Evolutionary conservation across 2,113 vertebrate species (phyloP).

Genomic region (Mormyrus lacerda): DNA sequence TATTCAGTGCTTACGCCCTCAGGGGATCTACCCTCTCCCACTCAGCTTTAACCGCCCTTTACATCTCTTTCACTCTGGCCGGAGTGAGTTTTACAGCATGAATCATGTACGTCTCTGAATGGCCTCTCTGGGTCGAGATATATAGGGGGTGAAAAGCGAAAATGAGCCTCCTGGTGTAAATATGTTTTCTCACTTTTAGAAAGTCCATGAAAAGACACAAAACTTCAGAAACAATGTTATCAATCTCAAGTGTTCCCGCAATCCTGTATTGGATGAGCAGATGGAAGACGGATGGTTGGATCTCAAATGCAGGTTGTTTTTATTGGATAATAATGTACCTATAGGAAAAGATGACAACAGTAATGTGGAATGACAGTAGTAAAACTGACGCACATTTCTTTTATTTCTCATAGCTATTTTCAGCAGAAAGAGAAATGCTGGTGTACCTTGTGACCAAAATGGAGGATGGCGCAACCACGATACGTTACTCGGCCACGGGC

Average conservation of each 20-base stretch:
- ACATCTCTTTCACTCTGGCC: constrained; percentile 30
- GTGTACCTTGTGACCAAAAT: neutral
- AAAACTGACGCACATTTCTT: neutral
- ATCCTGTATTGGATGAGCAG: neutral
- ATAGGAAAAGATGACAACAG: neutral
- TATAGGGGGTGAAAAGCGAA: constrained; percentile 25
- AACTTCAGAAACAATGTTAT: neutral
- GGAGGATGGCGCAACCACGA: neutral
- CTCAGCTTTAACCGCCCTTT: constrained; percentile 47
- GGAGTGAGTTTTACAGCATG: constrained; percentile 41
- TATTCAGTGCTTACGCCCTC: constrained; percentile 39
- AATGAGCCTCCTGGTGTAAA: neutral
- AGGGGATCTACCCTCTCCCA: constrained; percentile 31
- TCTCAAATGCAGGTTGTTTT: neutral
- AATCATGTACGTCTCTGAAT: constrained; percentile 45
- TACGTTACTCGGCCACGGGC: neutral
- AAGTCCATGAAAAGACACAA: constrained; percentile 24
- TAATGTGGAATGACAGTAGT: neutral
- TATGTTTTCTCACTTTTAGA: constrained; percentile 17
- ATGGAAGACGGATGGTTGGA: neutral
- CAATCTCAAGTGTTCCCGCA: neutral
- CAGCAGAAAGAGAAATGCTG: neutral
- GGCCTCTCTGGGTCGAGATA: constrained; percentile 34
- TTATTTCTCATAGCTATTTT: neutral
- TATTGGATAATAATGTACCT: neutral